Evolutionary conservation across 2,797 vertebrate species (phyloP), one percentile per base, ranked within the genome.

Genomic region (Falco concolor): DNA sequence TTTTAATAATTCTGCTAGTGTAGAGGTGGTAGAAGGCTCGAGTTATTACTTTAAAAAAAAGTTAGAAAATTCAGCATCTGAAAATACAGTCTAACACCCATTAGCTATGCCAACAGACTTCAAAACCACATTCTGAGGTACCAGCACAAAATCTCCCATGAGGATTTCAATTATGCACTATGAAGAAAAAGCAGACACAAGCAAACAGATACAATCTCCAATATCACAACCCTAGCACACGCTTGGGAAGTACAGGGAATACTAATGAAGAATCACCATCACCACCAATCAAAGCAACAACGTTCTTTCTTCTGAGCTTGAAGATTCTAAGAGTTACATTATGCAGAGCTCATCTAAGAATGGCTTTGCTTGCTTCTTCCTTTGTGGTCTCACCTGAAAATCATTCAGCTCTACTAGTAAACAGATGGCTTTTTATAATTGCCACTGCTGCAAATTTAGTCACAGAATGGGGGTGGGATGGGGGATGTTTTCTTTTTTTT

Each of bases 401-500:
- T 82, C 75, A 65, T 86, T 92, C 87, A 44, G 54, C 59, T 78
- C 60, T 63, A 53, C 54, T 38, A 78, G 59, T 72, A 87, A 94
- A 95, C 96, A 97, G 95, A 96, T 96, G 96, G 95, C 52, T 56
- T 90, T 92, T 95, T 87, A 78, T 95, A 97, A 96, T 95, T 95
- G 93, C 84, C 89, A 85, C 61, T 81, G 86, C 88, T 59, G 65
- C 54, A 93, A 94, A 83, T 85, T 60, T 54, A 92, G 64, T 54
- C 84, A 90, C 81, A 77, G 84, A 81, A 80, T 27, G 11, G 50
- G 45, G 8, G 13, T 49, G 22, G 42, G 42, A 17, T 42, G 17
- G 36, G 22, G 8, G 12, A 8, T 27, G 40, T 50, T 78, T 53
- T 79, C 44, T 47, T 87, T 45, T 65, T 36, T 56, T 4, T 13